Percentiles rank a stretch among this genome's conserved stretches.
phyloP scores from a whole-genome alignment of 2,113 vertebrate genomes.

The Callipepla californica region DNA sequence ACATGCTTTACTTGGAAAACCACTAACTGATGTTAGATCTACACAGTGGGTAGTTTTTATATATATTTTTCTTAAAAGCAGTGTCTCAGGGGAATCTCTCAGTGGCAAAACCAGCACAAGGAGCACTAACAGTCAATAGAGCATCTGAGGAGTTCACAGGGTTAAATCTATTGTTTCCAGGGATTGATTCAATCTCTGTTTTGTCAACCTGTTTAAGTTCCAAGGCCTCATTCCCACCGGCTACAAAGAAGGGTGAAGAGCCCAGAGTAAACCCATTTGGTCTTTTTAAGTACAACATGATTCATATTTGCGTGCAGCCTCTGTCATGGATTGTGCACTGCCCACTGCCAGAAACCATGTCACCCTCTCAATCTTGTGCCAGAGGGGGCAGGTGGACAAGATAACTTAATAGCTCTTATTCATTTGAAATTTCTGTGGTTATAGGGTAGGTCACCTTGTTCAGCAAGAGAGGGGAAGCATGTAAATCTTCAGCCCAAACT shows the following conservation, averaged over 20 bases:
- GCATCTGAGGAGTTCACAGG: neutral
- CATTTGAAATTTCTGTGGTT: conserved; percentile 51
- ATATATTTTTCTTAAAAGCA: conserved; percentile 54
- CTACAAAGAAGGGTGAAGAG: neutral
- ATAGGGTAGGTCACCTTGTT: conserved; percentile 34
- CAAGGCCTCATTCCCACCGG: neutral
- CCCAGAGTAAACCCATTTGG: conserved; percentile 1
- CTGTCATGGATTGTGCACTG: conserved; percentile 14
- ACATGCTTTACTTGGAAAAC: conserved; percentile 4
- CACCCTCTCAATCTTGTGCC: neutral
- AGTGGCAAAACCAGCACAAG: neutral
- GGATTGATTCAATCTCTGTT: conserved; percentile 49
- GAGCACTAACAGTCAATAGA: neutral
- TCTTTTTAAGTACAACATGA: neutral
- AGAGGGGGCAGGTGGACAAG: conserved; percentile 39
- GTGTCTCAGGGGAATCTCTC: conserved; percentile 22
- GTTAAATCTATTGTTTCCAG: conserved; percentile 60
- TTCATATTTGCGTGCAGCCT: conserved; percentile 26
- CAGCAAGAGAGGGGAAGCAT: neutral
- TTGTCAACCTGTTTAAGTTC: neutral
- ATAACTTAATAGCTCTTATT: conserved; percentile 41
- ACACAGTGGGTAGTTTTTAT: conserved; percentile 48
- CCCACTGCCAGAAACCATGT: neutral
- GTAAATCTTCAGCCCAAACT: conserved; percentile 45
- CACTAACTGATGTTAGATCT: conserved; percentile 55